Base-by-base conservation (phyloP, 64 coral and sea anemone genomes). In the Dendronephthya gigantea region DNA sequence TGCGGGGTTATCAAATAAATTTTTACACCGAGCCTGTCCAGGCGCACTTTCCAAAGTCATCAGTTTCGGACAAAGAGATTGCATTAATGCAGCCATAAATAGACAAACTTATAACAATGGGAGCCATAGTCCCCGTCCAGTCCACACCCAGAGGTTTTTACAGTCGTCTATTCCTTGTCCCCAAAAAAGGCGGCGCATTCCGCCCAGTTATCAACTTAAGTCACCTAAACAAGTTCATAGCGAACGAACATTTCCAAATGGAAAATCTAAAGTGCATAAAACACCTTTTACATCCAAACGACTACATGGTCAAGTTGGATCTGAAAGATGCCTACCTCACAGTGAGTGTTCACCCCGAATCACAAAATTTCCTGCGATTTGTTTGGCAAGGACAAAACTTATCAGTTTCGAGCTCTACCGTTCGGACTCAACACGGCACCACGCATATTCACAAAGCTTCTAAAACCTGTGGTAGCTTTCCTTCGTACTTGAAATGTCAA, bases 81-180 rank as follows among this genome's bases (percentile, higher is more conserved):
- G 14, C 68, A 1, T 1, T 13, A 12, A 13, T 74, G 12, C 11
- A 35, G 12, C 11, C n/a, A 74, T 1, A 74, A 74, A 74, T 74
- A 27, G n/a, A 27, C 11, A 74, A 74, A 35, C 68, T 74, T 12
- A 28, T 74, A 27, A 27, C 11, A 74, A 74, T 25, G 25, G 68
- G 68, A 35, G 68, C 68, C 1, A 27, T 28, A 4, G 8, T 27
- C 25, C 68, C n/a, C 22, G 68, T 74, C 11, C n/a, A 74, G 12
- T 12, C 0, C 68, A 30, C 68, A 35, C n/a, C 68, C 1, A 27
- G 33, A 1, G 17, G 68, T 27, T 74, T 74, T 29, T 74, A 74
- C 68, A 74, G 68, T 29, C 68, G 68, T 29, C 68, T 74, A 30
- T 74, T 74, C 25, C 68, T 83, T 19, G 68, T 74, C 25, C 68